A percentile compares a stretch with the other conserved stretches of the same genome.
These are phyloP conservation scores for Watsonalla cultraria DNA, from an alignment of 2,888 invertebrate genomes.

Conservation along the genomic window DNA sequence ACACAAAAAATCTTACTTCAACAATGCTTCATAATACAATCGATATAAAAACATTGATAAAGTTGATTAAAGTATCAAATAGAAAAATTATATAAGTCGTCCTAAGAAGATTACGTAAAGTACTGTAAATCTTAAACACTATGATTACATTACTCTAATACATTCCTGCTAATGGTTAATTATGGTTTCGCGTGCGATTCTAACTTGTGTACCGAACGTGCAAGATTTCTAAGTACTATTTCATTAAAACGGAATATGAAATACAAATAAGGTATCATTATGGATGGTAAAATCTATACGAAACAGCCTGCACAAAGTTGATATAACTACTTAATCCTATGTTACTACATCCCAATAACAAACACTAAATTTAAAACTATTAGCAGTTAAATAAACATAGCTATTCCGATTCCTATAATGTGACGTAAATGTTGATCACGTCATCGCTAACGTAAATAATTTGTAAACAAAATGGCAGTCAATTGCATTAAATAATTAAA, in stretches of 20 bases:
- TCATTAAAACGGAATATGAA: slow-evolving; percentile 5
- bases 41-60: slow-evolving; percentile 64
- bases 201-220: slow-evolving; percentile 33
- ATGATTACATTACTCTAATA: slow-evolving; percentile 61
- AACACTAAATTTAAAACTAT: slow-evolving; percentile 8
- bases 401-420: slow-evolving; percentile 8
- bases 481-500: slow-evolving; percentile 51
- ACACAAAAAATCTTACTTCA: slow-evolving; percentile 61
- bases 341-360: slow-evolving; percentile 8
- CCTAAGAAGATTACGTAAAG: slow-evolving; percentile 56
- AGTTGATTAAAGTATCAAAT: slow-evolving; percentile 59
- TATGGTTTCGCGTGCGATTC: slow-evolving; percentile 33
- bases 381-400: slow-evolving; percentile 30
- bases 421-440: slow-evolving; percentile 1
- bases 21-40: slow-evolving; percentile 56
- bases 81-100: slow-evolving; percentile 63
- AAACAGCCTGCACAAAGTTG: slow-evolving; percentile 4
- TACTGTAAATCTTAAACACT: slow-evolving; percentile 56
- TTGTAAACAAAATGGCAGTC: slow-evolving; percentile 54
- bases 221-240: slow-evolving; percentile 23
- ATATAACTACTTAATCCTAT: slow-evolving; percentile 9
- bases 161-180: slow-evolving; percentile 37
- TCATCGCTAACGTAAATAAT: slow-evolving; percentile 12
- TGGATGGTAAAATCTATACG: slow-evolving; percentile 2
- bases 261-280: neutral